Base-by-base conservation (phyloP, 2,888 invertebrate genomes). In the Pollenia amentaria region DNA sequence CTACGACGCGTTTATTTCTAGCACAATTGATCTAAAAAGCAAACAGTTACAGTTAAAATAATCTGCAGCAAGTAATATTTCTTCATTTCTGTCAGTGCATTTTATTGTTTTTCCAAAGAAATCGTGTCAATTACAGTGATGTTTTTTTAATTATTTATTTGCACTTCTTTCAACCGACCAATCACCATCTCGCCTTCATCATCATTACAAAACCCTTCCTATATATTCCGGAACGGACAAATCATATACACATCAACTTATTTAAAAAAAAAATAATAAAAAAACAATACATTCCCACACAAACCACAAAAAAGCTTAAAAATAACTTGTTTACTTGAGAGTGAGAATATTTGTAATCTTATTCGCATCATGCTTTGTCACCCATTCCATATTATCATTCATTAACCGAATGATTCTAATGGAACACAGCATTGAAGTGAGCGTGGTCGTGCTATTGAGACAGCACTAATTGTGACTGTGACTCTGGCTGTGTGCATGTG, bases 371-470 rank as follows among this genome's bases (percentile, higher is more conserved):
- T 77, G 82, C 82, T 90, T 89, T 90, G 92, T 92, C 93, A 92
- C 93, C 92, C 92, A 86, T 92, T 92, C 92, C 69, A 57, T 91
- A 92, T 92, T 93, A 91, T 89, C 90, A 90, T 92, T 93, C 92
- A 93, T 92, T 93, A 93, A 91, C 88, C 91, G 78, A 72, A 60
- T 62, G 62, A 76, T 53, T 57, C 67, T 21, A 51, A 60, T 21
- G 38, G 44, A 72, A 69, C 44, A 65, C 78, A 64, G 40, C 64
- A 73, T 53, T 48, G 81, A 46, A 62, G 46, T 70, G 60, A 77
- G 69, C 40, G 67, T 57, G 67, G 46, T 29, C 55, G 60, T 65
- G 53, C 76, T 44, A 48, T 51, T 85, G 60, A 62, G 60, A 70
- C 42, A 42, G 21, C 51, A 40, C 40, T 29, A 29, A 29, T 6